phyloP scores from a whole-genome alignment of 1,140 invertebrate genomes.

The Cydia pomonella region DNA sequence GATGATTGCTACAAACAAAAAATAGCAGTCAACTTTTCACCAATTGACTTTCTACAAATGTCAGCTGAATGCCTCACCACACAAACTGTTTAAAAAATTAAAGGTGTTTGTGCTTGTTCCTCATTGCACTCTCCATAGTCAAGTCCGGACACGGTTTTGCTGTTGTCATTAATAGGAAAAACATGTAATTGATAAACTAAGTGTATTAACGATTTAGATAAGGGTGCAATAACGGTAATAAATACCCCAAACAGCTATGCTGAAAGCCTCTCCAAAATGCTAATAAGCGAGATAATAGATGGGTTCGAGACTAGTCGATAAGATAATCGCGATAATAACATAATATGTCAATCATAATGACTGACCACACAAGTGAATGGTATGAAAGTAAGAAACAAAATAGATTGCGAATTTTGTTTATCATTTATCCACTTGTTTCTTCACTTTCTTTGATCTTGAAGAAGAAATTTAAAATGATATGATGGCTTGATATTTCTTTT shows the following conservation, averaged over 20 bases:
- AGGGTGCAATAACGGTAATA: constrained; percentile 13
- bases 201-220: constrained; percentile 1
- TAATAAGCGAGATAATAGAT: constrained; percentile 46
- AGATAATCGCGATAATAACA: constrained; percentile 30
- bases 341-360: constrained; percentile 18
- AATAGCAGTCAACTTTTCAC: too few species aligned
- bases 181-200: constrained; percentile 5
- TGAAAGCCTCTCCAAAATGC: constrained; percentile 45
- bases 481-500: neutral
- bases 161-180: neutral
- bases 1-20: neutral
- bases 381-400: neutral
- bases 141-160: neutral
- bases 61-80: neutral
- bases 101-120: neutral
- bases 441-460: neutral
- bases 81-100: too few species aligned
- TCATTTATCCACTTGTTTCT: neutral
- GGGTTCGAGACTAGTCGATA: constrained; percentile 31
- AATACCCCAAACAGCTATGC: constrained; percentile 2
- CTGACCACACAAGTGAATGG: neutral
- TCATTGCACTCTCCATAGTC: neutral
- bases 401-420: neutral
- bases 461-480: neutral
- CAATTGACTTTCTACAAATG: too few species aligned